These are phyloP conservation scores for Phoronis australis DNA, from an alignment of 2,888 invertebrate species.

Conservation along the genomic window DNA sequence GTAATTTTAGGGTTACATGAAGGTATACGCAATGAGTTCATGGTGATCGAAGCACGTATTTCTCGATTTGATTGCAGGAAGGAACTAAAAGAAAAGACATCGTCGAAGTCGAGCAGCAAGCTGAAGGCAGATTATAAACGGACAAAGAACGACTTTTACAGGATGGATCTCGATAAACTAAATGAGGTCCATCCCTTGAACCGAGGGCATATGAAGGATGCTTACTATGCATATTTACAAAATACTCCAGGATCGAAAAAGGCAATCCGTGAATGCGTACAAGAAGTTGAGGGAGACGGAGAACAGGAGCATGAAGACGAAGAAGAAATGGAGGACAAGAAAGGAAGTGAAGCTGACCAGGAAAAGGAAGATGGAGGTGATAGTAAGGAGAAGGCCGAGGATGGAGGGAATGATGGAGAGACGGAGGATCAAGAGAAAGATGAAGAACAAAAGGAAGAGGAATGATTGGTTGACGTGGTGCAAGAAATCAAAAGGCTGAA, in stretches of 20 bases:
- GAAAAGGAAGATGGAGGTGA: no score
- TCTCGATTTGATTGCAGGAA: slow-evolving; percentile 19
- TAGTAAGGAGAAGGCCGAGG: not conserved
- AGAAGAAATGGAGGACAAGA: not conserved
- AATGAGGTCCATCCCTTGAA: slow-evolving; percentile 38
- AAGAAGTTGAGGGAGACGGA: slow-evolving; percentile 2
- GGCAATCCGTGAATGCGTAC: slow-evolving; percentile 43
- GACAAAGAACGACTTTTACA: slow-evolving; percentile 46
- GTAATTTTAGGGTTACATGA: no score
- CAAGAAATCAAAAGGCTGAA: no score
- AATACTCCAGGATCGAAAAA: slow-evolving; percentile 49
- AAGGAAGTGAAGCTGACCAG: no score
- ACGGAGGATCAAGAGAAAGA: no score
- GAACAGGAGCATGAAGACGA: not conserved
- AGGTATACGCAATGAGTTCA: no score
- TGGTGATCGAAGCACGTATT: no score
- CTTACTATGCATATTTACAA: slow-evolving; percentile 50
- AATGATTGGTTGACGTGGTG: no score
- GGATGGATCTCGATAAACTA: slow-evolving; percentile 47
- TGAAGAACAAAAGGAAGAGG: no score
- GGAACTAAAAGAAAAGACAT: slow-evolving; percentile 37
- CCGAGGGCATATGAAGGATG: slow-evolving; percentile 36
- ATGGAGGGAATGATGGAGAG: not conserved
- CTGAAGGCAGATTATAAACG: slow-evolving; percentile 40
- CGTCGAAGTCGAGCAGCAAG: slow-evolving; percentile 29